These are phyloP conservation scores for Lipotes vexillifer DNA, from an alignment of 2,113 vertebrate genomes.

Conservation along the genomic window DNA sequence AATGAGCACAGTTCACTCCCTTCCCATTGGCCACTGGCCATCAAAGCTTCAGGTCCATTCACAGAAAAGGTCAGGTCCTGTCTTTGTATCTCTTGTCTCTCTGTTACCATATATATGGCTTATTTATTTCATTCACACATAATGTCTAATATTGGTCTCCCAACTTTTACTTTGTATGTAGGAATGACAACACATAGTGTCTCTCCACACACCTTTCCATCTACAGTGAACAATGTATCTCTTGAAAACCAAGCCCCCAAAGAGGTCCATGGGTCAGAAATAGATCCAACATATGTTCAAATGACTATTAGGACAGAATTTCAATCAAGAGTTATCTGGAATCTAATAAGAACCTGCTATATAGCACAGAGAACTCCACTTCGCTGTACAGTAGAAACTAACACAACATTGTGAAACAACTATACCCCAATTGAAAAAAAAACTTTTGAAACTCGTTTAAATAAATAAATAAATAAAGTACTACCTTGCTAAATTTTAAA, in stretches of 20 bases:
- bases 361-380: no score
- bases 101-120: not conserved
- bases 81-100: not conserved
- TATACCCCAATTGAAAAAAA: no score
- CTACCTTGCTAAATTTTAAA: no score
- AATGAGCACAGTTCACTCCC: not conserved
- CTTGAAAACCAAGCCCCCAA: not conserved
- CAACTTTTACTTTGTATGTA: not conserved
- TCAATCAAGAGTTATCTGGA: not conserved
- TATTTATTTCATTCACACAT: not conserved
- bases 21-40: no score
- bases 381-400: no score
- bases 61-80: rapidly evolving
- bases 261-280: not conserved
- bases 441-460: no score
- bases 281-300: not conserved
- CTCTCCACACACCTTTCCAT: not conserved
- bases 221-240: not conserved
- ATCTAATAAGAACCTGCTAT: not conserved
- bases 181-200: rapidly evolving
- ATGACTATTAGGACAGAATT: not conserved
- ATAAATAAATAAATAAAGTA: no score
- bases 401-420: no score
- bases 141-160: not conserved
- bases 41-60: not conserved